A percentile compares a stretch with the other conserved stretches of the same genome.
Conservation (phyloP, 2,888 invertebrate genomes). For the Gordius sp. region DNA sequence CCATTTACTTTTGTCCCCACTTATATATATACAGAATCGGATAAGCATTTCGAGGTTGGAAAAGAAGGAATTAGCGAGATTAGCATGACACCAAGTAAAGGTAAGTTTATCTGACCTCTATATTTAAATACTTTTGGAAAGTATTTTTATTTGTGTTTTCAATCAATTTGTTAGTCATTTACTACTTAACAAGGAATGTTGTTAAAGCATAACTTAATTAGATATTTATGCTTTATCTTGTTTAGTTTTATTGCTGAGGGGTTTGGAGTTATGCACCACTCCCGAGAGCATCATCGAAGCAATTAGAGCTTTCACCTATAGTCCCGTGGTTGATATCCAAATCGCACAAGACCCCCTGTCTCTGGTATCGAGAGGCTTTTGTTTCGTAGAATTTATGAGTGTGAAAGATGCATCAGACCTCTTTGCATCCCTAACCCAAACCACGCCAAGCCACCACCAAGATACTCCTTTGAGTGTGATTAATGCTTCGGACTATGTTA, state of each 20-base stretch:
- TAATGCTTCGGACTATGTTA: too few relatives aligned
- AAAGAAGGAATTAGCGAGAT: background rate
- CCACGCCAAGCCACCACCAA: too few relatives aligned
- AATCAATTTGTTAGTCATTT: background rate
- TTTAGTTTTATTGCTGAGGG: background rate
- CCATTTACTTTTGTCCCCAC: background rate
- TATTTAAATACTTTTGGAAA: background rate
- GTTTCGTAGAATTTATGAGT: background rate
- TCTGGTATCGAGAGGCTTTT: background rate
- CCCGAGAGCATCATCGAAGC: background rate
- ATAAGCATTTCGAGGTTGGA: background rate
- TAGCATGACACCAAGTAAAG: background rate
- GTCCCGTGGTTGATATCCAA: background rate
- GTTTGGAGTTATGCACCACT: slow-evolving; percentile 1
- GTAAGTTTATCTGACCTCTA: background rate
- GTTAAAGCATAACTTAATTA: background rate
- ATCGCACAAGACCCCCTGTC: background rate
- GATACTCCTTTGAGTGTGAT: too few relatives aligned
- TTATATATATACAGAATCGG: background rate
- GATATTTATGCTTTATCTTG: background rate
- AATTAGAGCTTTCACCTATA: background rate
- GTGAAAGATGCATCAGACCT: slow-evolving; percentile 1
- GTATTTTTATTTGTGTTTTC: background rate
- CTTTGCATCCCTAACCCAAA: too few relatives aligned
- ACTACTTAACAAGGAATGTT: background rate